phyloP scores from a whole-genome alignment of 1,140 invertebrate genomes.

The Pseudoatta argentina region DNA sequence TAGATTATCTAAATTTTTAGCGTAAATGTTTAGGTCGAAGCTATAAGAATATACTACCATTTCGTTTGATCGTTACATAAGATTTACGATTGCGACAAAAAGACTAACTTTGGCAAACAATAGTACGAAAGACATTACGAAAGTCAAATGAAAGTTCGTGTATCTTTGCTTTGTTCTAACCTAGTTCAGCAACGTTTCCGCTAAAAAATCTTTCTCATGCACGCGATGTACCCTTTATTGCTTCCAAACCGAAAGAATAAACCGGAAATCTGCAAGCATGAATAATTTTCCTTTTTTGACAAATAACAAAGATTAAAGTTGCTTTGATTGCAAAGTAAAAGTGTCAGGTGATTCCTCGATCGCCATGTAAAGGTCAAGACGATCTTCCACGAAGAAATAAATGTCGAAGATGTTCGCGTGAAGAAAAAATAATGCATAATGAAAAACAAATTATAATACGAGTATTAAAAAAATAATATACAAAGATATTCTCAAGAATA shows the following conservation, averaged over 20 bases:
- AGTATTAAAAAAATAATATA: not conserved
- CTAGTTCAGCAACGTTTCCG: slow-evolving; percentile 40
- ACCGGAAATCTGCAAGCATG: not conserved
- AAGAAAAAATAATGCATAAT: slow-evolving; percentile 2
- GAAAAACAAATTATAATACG: not conserved
- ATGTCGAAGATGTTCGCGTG: slow-evolving; percentile 22
- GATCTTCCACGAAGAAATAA: slow-evolving; percentile 25
- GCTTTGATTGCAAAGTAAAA: slow-evolving; percentile 40
- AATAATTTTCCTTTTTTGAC: not conserved
- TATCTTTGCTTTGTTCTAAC: slow-evolving; percentile 41
- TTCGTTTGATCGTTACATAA: slow-evolving; percentile 62
- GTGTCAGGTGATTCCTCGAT: slow-evolving; percentile 33
- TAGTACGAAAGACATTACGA: slow-evolving; percentile 67
- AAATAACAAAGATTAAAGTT: slow-evolving; percentile 10
- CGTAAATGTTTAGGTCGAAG: not conserved
- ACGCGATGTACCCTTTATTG: not conserved
- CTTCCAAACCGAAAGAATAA: slow-evolving; percentile 29
- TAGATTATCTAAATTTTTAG: not conserved
- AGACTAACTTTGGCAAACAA: slow-evolving; percentile 66
- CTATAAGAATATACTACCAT: slow-evolving; percentile 6
- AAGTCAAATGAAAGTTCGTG: slow-evolving; percentile 73
- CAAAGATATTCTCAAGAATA: not conserved
- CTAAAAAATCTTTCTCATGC: slow-evolving; percentile 41
- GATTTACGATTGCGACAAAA: slow-evolving; percentile 44
- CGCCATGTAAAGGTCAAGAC: slow-evolving; percentile 45